These are phyloP conservation scores for Thysanoteuthis rhombus DNA, from an alignment of 2,888 invertebrate species.

Conservation along the genomic window DNA sequence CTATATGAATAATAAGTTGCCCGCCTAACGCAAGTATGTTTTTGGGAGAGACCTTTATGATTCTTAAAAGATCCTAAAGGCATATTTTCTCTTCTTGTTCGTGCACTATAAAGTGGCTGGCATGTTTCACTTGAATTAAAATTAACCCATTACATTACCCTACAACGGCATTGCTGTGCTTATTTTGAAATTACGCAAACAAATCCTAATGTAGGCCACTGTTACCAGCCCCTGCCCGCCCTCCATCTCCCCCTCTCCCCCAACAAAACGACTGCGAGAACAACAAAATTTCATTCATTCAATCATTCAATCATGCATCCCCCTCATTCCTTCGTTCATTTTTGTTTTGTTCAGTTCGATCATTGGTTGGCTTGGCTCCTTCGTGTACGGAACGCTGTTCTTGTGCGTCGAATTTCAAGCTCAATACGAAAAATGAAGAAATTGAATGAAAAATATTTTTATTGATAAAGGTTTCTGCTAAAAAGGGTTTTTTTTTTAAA, in stretches of 20 bases:
- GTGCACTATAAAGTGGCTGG: background rate
- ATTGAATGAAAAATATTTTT: background rate
- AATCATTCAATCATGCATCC: background rate
- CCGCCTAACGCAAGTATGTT: background rate
- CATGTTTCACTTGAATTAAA: background rate
- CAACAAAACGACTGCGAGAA: background rate
- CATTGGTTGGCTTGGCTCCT: background rate
- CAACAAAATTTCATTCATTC: background rate
- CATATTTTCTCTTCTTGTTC: background rate
- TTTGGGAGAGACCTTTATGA: background rate
- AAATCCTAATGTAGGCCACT: background rate
- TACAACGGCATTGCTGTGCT: background rate
- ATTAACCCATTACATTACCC: background rate
- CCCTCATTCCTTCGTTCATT: background rate
- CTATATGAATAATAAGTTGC: background rate
- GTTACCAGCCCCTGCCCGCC: background rate
- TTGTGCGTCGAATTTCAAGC: background rate
- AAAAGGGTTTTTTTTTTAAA: no score
- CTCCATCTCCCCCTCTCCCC: background rate
- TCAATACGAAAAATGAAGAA: background rate
- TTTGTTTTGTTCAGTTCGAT: no score
- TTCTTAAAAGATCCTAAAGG: background rate
- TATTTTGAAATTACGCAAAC: conserved; percentile 12
- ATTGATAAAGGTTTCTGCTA: background rate
- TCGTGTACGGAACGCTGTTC: background rate